phyloP scores from a whole-genome alignment of 37 sponge, comb jelly and placozoan genomes.

The Chondrosia reniformis region DNA sequence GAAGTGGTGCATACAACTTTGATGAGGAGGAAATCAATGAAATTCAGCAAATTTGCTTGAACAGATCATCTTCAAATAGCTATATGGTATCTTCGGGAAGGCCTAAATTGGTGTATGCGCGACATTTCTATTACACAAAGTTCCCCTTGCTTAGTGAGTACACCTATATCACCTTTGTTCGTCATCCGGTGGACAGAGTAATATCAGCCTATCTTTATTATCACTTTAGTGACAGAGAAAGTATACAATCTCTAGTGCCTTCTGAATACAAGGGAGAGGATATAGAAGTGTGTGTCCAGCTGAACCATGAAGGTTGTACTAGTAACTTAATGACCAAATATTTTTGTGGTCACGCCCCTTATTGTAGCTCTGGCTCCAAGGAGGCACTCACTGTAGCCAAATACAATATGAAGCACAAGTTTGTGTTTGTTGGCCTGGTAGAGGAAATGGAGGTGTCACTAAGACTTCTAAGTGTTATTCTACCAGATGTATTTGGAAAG shows the following conservation, averaged over 20 bases:
- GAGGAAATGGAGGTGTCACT: conserved; percentile 60
- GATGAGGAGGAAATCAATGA: conserved; percentile 6
- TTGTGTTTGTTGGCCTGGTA: conserved; percentile 62
- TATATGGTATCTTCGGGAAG: background rate
- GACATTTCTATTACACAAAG: conserved; percentile 74
- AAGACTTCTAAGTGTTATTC: conserved; percentile 19
- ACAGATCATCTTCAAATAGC: background rate
- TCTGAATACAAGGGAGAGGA: conserved; percentile 35
- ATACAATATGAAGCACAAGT: conserved; percentile 44
- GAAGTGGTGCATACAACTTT: conserved; percentile 79
- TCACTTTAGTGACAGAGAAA: conserved; percentile 59
- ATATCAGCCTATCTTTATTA: conserved; percentile 82
- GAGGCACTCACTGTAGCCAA: conserved; percentile 60
- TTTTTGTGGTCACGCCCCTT: conserved; percentile 76
- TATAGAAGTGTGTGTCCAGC: conserved; percentile 41
- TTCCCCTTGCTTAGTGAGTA: conserved; percentile 33
- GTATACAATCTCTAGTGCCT: conserved; percentile 49
- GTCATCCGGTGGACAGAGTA: conserved; percentile 70
- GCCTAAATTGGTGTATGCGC: conserved; percentile 43
- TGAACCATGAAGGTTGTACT: conserved; percentile 61
- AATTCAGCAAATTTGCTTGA: conserved; percentile 16
- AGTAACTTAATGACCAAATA: conserved; percentile 80
- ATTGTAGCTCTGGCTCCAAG: conserved; percentile 43
- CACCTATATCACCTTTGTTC: conserved; percentile 65
- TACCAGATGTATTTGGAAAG: conserved; percentile 55